A percentile compares a stretch with the other conserved stretches of the same genome.
phyloP scores from a whole-genome alignment of 1,140 invertebrate genomes.

The Brachionus koreanus region DNA sequence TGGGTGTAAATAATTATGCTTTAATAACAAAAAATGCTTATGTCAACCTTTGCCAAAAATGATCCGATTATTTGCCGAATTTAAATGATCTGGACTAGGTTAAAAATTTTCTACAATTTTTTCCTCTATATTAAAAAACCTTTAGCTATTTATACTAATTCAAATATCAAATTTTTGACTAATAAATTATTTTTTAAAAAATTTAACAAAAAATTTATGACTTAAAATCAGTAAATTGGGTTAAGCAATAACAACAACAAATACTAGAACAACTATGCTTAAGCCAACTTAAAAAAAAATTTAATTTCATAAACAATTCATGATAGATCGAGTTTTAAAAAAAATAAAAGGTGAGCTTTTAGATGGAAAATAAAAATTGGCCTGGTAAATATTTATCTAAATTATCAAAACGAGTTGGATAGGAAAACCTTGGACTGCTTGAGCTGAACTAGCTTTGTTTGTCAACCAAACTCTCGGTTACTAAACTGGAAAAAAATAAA shows the following conservation, averaged over 20 bases:
- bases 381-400: conserved; percentile 31
- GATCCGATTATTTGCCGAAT: background rate
- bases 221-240: conserved; percentile 35
- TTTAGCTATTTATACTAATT: background rate
- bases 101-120: background rate
- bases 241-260: conserved; percentile 24
- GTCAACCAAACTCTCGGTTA: background rate
- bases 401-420: conserved; percentile 6
- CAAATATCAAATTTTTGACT: conserved; percentile 5
- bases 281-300: background rate
- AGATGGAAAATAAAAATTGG: background rate
- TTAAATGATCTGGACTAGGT: background rate
- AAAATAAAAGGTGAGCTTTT: background rate
- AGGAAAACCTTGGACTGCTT: conserved; percentile 2
- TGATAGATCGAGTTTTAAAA: background rate
- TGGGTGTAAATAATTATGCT: background rate
- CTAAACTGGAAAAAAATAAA: background rate
- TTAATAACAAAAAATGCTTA: background rate
- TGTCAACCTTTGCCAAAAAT: background rate
- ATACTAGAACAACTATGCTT: background rate
- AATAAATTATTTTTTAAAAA: conserved; percentile 31
- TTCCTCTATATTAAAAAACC: background rate
- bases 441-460: background rate
- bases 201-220: conserved; percentile 23
- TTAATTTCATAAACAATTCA: conserved; percentile 9